A percentile compares a stretch with the other conserved stretches of the same genome.
phyloP scores from a whole-genome alignment of 2,797 vertebrate species.

The Leuciscus waleckii region DNA sequence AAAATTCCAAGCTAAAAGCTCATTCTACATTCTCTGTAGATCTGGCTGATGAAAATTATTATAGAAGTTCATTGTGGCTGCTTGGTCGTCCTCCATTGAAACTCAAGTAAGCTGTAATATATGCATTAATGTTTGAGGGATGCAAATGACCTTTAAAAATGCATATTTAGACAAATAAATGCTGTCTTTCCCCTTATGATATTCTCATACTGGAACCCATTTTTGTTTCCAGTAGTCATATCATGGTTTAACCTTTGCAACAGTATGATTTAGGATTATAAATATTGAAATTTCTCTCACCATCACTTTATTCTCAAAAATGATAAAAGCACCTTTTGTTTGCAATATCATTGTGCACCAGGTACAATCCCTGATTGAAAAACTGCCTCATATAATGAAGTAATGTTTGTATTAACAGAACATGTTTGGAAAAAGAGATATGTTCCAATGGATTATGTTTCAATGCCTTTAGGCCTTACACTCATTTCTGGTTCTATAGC shows the following conservation, averaged over 20 bases:
- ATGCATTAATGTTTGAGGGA: background rate
- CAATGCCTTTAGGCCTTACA: slow-evolving; percentile 28
- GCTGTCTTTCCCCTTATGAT: background rate
- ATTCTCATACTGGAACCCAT: background rate
- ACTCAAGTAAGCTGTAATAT: background rate
- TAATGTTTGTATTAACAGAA: slow-evolving; percentile 12
- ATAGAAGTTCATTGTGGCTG: background rate
- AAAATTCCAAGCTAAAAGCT: background rate
- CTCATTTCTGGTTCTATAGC: slow-evolving; percentile 25
- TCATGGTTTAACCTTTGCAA: background rate
- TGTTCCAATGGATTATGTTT: slow-evolving; percentile 9
- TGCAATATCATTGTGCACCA: slow-evolving; percentile 17
- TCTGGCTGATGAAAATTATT: background rate
- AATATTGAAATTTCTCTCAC: background rate
- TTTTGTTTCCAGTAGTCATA: slow-evolving; percentile 4
- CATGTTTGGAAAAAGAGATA: slow-evolving; percentile 28
- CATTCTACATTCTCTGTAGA: background rate
- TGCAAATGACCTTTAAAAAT: background rate
- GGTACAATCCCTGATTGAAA: slow-evolving; percentile 14
- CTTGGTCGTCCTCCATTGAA: background rate
- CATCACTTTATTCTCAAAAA: background rate
- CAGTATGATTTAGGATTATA: background rate
- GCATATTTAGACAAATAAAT: slow-evolving; percentile 1
- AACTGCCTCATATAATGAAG: slow-evolving; percentile 20
- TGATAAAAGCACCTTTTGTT: slow-evolving; percentile 25